phyloP scores from a whole-genome alignment of 64 coral and sea anemone species.

The Dendronephthya gigantea region DNA sequence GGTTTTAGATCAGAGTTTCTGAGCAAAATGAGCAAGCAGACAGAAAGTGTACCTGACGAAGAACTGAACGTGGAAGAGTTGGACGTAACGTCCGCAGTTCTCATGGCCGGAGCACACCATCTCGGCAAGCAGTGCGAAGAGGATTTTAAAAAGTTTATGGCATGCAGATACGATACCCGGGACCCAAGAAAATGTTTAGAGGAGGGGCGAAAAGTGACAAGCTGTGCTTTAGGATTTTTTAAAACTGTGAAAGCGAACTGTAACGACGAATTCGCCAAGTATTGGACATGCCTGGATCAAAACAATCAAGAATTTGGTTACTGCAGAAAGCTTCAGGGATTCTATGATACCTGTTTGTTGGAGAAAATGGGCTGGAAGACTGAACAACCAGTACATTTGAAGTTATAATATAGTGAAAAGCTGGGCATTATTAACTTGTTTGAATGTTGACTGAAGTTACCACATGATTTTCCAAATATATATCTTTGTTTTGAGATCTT shows the following conservation, averaged over 20 bases:
- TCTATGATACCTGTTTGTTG: slow-evolving; percentile 82
- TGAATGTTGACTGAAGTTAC: no score
- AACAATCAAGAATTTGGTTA: slow-evolving; percentile 96
- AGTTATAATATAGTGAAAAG: background rate
- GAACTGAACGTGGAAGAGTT: slow-evolving; percentile 81
- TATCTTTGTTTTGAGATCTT: no score
- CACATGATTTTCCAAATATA: no score
- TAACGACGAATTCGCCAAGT: slow-evolving; percentile 85
- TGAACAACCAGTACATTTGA: slow-evolving; percentile 74
- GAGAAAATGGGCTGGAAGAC: slow-evolving; percentile 74
- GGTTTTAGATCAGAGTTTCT: background rate
- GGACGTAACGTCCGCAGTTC: slow-evolving; percentile 78
- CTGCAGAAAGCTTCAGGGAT: slow-evolving; percentile 81
- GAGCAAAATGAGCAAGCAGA: background rate
- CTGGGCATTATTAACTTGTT: background rate
- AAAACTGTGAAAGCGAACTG: slow-evolving; percentile 80
- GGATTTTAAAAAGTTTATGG: slow-evolving; percentile 93
- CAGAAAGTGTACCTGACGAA: background rate
- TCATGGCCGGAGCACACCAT: slow-evolving; percentile 95
- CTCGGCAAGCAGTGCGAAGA: slow-evolving; percentile 91
- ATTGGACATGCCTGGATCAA: slow-evolving; percentile 98
- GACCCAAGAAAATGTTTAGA: slow-evolving; percentile 83
- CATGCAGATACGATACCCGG: slow-evolving; percentile 74
- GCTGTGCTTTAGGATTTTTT: slow-evolving; percentile 80
- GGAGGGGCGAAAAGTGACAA: slow-evolving; percentile 79